phyloP scores from a whole-genome alignment of 2,113 vertebrate species.

The Machaerirhynchus nigripectus region DNA sequence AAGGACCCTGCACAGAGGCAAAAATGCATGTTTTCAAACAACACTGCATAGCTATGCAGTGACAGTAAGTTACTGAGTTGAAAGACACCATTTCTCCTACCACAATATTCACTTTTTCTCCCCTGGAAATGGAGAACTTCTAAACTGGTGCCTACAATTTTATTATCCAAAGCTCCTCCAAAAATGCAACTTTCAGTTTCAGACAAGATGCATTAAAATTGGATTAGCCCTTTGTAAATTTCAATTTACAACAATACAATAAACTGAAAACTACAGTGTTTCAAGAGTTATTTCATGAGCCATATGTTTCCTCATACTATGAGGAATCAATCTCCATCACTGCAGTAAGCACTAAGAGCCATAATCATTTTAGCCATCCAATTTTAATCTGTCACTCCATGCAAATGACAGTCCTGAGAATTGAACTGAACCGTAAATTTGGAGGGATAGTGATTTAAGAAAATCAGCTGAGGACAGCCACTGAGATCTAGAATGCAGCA shows the following conservation, averaged over 20 bases:
- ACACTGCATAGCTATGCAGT: background rate
- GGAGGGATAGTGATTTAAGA: background rate
- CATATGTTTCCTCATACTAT: background rate
- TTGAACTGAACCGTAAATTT: slow-evolving; percentile 21
- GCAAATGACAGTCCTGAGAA: slow-evolving; percentile 45
- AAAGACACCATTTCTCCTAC: background rate
- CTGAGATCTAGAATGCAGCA: slow-evolving; percentile 1
- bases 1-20: background rate
- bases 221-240: background rate
- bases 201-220: background rate
- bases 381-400: slow-evolving; percentile 30
- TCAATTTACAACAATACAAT: background rate
- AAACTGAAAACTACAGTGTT: background rate
- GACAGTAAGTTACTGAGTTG: background rate
- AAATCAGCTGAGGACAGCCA: slow-evolving; percentile 37
- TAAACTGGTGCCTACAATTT: background rate
- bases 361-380: background rate
- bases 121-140: background rate
- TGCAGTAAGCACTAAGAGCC: background rate
- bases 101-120: background rate
- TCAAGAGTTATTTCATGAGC: background rate
- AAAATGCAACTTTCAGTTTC: background rate
- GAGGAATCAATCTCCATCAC: slow-evolving; percentile 5
- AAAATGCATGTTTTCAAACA: background rate
- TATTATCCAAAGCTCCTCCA: background rate